phyloP scores from a whole-genome alignment of 2,113 vertebrate species.

The Acrocephalus kingi region DNA sequence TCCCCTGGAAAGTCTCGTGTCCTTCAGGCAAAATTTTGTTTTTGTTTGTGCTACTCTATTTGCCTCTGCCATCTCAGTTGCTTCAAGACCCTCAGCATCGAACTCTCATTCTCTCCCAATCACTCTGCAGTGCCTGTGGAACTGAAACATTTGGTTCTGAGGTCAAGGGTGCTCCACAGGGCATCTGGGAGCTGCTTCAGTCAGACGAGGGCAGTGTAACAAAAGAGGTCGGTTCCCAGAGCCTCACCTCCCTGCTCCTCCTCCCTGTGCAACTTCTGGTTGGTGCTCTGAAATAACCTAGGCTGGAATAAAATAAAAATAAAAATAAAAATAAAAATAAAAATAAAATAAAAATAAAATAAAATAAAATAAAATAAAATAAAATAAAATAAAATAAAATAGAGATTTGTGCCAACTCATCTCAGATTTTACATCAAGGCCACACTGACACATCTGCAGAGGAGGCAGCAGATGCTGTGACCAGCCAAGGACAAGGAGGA shows the following conservation, averaged over 20 bases:
- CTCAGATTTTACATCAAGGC: background rate
- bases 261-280: background rate
- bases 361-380: too few relatives aligned
- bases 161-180: background rate
- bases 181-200: background rate
- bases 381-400: too few relatives aligned
- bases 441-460: background rate
- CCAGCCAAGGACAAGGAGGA: background rate
- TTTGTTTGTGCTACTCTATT: background rate
- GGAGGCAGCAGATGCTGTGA: background rate
- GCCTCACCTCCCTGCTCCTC: background rate
- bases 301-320: background rate
- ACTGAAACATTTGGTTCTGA: background rate
- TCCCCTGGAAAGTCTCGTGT: background rate
- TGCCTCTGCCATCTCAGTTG: background rate
- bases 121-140: background rate
- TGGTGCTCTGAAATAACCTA: background rate
- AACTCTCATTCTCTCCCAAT: background rate
- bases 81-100: background rate
- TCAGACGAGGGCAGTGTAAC: conserved; percentile 43
- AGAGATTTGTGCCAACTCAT: background rate
- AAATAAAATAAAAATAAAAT: too few relatives aligned
- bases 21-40: background rate
- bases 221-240: background rate
- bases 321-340: too few relatives aligned